Percentiles rank a stretch among this genome's conserved stretches.
phyloP scores from a whole-genome alignment of 2,888 invertebrate genomes.

The Macaria notata region DNA sequence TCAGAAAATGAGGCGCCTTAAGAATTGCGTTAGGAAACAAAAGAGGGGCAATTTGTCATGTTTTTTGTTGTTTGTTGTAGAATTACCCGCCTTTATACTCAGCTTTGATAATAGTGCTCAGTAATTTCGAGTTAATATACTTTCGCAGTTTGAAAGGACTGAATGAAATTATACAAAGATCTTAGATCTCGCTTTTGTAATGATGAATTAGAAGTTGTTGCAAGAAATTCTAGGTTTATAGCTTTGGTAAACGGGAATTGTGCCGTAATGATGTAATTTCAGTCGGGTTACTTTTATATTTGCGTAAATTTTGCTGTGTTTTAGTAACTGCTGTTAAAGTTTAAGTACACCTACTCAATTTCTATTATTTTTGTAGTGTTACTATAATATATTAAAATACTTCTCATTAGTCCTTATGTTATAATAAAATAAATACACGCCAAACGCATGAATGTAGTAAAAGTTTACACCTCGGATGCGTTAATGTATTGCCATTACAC shows the following conservation, averaged over 20 bases:
- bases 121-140: conserved; percentile 21
- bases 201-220: conserved; percentile 11
- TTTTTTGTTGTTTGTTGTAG: conserved; percentile 25
- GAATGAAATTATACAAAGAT: conserved; percentile 8
- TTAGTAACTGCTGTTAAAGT: no score
- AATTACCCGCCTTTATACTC: conserved; percentile 12
- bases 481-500: conserved; percentile 2
- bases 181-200: conserved; percentile 1
- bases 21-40: conserved; percentile 31
- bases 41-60: conserved; percentile 32
- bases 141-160: conserved; percentile 18
- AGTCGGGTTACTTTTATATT: no score
- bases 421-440: no score
- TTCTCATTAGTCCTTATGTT: no score
- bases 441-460: no score
- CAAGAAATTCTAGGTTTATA: no score
- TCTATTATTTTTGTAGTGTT: no score
- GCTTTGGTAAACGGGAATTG: no score
- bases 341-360: no score
- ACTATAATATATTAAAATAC: no score
- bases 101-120: conserved; percentile 16
- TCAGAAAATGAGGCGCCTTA: conserved; percentile 21
- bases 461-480: background rate
- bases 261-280: no score
- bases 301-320: no score